Percentiles rank a stretch among this genome's conserved stretches.
These are phyloP conservation scores for Chironomus riparius DNA, from an alignment of 2,888 invertebrate genomes.

Conservation along the genomic window DNA sequence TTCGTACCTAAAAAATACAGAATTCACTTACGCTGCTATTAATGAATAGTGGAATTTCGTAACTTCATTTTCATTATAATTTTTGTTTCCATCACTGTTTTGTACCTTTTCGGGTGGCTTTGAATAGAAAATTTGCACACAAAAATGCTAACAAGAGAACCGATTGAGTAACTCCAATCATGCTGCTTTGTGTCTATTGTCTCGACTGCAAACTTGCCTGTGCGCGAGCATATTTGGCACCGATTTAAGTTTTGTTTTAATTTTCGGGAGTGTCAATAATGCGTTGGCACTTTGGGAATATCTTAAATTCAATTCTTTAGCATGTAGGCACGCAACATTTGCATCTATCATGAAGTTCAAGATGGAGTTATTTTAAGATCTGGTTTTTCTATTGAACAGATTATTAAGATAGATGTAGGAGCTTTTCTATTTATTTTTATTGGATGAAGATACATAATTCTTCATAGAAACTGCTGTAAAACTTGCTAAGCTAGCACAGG, in stretches of 20 bases:
- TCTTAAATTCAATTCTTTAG: too few relatives aligned
- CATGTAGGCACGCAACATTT: background rate
- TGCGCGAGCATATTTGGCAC: background rate
- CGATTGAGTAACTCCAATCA: slow-evolving; percentile 12
- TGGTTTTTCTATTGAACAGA: too few relatives aligned
- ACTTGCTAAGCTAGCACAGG: too few relatives aligned
- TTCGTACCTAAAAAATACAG: background rate
- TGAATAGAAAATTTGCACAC: slow-evolving; percentile 12
- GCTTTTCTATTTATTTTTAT: too few relatives aligned
- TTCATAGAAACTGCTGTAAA: too few relatives aligned
- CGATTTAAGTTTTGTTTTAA: background rate
- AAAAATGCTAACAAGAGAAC: background rate
- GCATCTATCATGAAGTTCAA: too few relatives aligned
- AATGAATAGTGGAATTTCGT: slow-evolving; percentile 22
- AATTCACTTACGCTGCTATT: background rate
- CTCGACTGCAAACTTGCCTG: too few relatives aligned
- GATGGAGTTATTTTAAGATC: too few relatives aligned
- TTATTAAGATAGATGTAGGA: too few relatives aligned
- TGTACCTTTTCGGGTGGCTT: slow-evolving; percentile 1
- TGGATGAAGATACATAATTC: too few relatives aligned
- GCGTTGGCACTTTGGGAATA: background rate
- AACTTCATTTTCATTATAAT: slow-evolving; percentile 10
- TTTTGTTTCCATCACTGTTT: background rate
- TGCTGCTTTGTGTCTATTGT: background rate
- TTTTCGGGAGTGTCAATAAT: slow-evolving; percentile 3